phyloP scores from a whole-genome alignment of 2,888 invertebrate species.

The Hirtodrosophila confusa region DNA sequence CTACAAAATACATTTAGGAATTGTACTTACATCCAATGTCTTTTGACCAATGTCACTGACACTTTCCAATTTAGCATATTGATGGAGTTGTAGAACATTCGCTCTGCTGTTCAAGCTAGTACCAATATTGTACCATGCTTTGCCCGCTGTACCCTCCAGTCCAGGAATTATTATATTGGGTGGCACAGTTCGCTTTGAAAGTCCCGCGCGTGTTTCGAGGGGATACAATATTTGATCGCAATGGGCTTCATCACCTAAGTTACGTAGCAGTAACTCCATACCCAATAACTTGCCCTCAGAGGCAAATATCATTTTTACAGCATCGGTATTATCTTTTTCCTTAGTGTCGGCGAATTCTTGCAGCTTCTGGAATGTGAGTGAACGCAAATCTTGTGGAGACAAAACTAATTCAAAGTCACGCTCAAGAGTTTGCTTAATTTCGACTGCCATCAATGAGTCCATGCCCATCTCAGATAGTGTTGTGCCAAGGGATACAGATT shows the following conservation, averaged over 20 bases:
- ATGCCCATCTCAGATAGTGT: constrained; percentile 96
- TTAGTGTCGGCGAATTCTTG: constrained; percentile 80
- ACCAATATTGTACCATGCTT: constrained; percentile 82
- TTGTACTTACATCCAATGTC: constrained; percentile 70
- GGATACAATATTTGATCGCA: constrained; percentile 86
- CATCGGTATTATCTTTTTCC: constrained; percentile 71
- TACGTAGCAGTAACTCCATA: constrained; percentile 86
- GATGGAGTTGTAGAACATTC: constrained; percentile 78
- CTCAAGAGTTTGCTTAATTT: constrained; percentile 96
- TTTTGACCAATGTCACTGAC: constrained; percentile 73
- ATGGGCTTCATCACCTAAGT: constrained; percentile 87
- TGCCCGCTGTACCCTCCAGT: constrained; percentile 87
- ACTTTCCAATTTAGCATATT: constrained; percentile 68
- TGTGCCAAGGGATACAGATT: constrained; percentile 88
- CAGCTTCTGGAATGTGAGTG: constrained; percentile 88
- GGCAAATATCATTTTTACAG: constrained; percentile 79
- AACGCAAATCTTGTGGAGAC: constrained; percentile 93
- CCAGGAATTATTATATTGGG: constrained; percentile 87
- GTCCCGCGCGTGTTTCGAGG: constrained; percentile 84
- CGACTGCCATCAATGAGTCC: constrained; percentile 98
- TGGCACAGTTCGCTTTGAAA: constrained; percentile 61
- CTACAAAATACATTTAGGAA: too few relatives aligned
- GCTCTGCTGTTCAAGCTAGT: constrained; percentile 66
- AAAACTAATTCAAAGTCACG: constrained; percentile 94
- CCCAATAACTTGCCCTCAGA: constrained; percentile 83